Evolutionary conservation across 2,888 invertebrate genomes (phyloP).

Genomic region (Drosophila ustulata): DNA sequence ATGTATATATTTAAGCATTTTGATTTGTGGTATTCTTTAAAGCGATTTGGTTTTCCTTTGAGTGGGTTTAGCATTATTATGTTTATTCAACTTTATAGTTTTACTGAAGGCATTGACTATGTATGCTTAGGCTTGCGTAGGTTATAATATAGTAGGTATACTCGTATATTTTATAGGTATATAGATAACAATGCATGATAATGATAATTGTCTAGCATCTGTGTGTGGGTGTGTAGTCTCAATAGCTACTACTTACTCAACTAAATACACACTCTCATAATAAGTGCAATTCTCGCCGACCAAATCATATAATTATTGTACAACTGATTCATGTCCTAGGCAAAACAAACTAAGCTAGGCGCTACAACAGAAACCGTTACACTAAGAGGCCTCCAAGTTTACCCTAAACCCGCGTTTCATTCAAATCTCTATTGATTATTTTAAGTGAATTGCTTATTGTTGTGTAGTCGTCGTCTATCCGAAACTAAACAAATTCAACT

Average conservation of each 20-base stretch:
- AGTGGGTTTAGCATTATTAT: conserved; percentile 55
- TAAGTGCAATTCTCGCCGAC: conserved; percentile 11
- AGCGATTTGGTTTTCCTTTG: conserved; percentile 66
- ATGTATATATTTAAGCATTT: conserved; percentile 65
- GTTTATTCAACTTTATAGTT: conserved; percentile 36
- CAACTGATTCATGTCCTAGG: conserved; percentile 39
- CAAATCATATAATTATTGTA: conserved; percentile 31
- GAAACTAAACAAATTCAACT: conserved; percentile 71
- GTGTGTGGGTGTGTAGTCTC: conserved; percentile 44
- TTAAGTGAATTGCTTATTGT: conserved; percentile 69
- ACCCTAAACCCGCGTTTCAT: conserved; percentile 66
- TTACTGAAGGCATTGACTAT: conserved; percentile 67
- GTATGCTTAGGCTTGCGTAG: conserved; percentile 41
- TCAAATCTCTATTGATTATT: conserved; percentile 35
- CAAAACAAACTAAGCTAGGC: conserved; percentile 65
- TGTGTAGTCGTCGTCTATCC: conserved; percentile 37
- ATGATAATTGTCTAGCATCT: conserved; percentile 61
- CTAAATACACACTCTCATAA: conserved; percentile 17
- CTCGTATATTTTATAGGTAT: conserved; percentile 34
- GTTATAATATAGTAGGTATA: conserved; percentile 29
- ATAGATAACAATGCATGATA: conserved; percentile 58
- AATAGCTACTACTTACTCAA: conserved; percentile 49
- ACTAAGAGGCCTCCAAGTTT: conserved; percentile 73
- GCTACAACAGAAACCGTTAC: conserved; percentile 75
- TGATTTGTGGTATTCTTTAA: conserved; percentile 72